A percentile compares a stretch with the other conserved stretches of the same genome.
phyloP scores from a whole-genome alignment of 2,888 invertebrate species.

The Phortica okadai region DNA sequence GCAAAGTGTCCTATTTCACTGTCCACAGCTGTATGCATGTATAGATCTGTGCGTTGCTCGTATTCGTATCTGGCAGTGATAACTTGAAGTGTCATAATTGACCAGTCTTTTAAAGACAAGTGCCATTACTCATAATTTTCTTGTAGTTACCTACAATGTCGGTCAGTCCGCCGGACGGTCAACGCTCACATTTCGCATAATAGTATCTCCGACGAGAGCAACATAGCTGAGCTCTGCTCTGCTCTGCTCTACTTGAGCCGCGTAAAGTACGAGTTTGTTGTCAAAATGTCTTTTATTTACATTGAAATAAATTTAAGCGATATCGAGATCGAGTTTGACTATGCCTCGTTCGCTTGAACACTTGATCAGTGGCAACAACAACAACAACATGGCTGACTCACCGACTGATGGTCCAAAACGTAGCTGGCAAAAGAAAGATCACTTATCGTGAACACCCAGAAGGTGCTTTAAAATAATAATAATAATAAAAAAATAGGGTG shows the following conservation, averaged over 20 bases:
- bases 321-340: slow-evolving; percentile 36
- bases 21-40: no score
- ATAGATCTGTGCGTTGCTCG: not conserved
- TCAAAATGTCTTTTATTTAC: slow-evolving; percentile 45
- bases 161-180: not conserved
- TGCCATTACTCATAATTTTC: slow-evolving; percentile 68
- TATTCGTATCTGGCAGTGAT: slow-evolving; percentile 58
- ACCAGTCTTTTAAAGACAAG: slow-evolving; percentile 73
- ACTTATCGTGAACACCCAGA: slow-evolving; percentile 58
- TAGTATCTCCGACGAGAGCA: slow-evolving; percentile 8
- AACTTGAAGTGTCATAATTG: slow-evolving; percentile 75
- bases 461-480: slow-evolving; percentile 25
- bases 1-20: no score
- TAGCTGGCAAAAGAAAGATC: slow-evolving; percentile 24
- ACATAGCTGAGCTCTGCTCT: slow-evolving; percentile 11
- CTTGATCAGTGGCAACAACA: slow-evolving; percentile 1
- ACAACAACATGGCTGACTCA: not conserved
- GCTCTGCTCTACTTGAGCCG: slow-evolving; percentile 46
- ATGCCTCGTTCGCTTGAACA: slow-evolving; percentile 6
- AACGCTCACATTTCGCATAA: slow-evolving; percentile 2
- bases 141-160: not conserved
- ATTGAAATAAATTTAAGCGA: slow-evolving; percentile 35
- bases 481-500: not conserved
- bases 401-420: not conserved
- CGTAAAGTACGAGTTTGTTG: slow-evolving; percentile 37